Evolutionary conservation across 1,140 invertebrate genomes (phyloP), one percentile per base, ranked within the genome.

Genomic region (Heliothis virescens): DNA sequence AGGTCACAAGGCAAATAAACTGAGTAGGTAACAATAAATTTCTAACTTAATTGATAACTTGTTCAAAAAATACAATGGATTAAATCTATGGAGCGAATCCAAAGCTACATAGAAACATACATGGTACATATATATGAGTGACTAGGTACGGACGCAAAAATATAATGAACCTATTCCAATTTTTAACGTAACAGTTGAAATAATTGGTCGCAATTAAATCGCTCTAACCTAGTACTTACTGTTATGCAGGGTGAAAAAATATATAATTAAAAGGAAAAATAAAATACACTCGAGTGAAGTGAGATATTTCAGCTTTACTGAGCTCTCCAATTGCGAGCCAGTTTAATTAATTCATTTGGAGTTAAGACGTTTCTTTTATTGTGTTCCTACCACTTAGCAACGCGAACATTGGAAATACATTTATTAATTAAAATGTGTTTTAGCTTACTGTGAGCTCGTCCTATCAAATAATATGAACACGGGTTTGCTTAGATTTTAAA

Each of bases 301-400:
- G 63, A 67, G 41, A 67, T 48, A 67, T 67, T 59, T 65, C 62
- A 67, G 63, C 63, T 67, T 67, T 67, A 67, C 63, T 67, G 63
- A 67, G 63, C 63, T 48, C 63, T 67, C 63, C 16, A 67, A 67
- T 67, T 67, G 62, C 62, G 62, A 67, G 63, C n/a, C 63, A 48
- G 63, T 67, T 67, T 67, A 67, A 67, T 67, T 67, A 67, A 67
- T 67, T 67, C 63, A 67, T 67, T 34, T 67, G 34, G 48, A 48
- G 63, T 67, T 50, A 67, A 67, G 63, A 67, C 41, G 16, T 48
- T 67, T 67, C 63, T 67, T 67, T 67, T 67, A 67, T 67, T 67
- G 63, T 67, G 41, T 67, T 67, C 41, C 16, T 67, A 67, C 63
- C 63, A 67, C 63, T 67, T 67, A 67, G 34, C 63, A 67, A 67